These are phyloP conservation scores for Hyperoplus lanceolatus DNA, from an alignment of 2,797 vertebrate genomes.

Conservation along the genomic window DNA sequence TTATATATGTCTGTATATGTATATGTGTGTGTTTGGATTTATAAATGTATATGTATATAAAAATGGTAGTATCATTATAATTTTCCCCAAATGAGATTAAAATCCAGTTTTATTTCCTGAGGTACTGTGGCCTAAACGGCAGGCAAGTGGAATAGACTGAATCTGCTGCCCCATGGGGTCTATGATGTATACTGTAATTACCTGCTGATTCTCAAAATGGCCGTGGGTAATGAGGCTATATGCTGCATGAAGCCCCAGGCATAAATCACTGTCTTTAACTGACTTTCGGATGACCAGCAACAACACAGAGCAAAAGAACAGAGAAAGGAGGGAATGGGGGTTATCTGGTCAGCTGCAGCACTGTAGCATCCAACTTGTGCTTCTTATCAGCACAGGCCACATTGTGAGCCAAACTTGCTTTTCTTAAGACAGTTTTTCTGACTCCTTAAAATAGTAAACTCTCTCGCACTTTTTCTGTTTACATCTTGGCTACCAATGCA, in stretches of 20 bases:
- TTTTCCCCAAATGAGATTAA: slow-evolving; percentile 49
- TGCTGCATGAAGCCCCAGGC: slow-evolving; percentile 78
- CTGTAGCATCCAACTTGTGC: slow-evolving; percentile 54
- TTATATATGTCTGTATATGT: too few relatives aligned
- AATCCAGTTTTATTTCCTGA: slow-evolving; percentile 67
- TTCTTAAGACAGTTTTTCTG: slow-evolving; percentile 51
- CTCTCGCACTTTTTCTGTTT: slow-evolving; percentile 51
- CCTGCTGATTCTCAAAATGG: slow-evolving; percentile 90
- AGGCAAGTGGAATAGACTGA: slow-evolving; percentile 76
- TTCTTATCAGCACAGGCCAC: slow-evolving; percentile 74
- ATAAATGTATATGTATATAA: too few relatives aligned
- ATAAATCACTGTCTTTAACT: slow-evolving; percentile 88
- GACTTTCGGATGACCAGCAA: slow-evolving; percentile 83
- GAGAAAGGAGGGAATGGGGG: slow-evolving; percentile 64
- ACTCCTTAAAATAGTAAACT: slow-evolving; percentile 59
- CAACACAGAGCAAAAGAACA: slow-evolving; percentile 69
- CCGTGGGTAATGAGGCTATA: slow-evolving; percentile 88
- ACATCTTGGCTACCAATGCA: slow-evolving; percentile 32
- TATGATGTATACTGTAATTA: slow-evolving; percentile 90
- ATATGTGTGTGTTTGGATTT: too few relatives aligned
- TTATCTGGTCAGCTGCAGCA: slow-evolving; percentile 63
- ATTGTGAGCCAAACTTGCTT: slow-evolving; percentile 68
- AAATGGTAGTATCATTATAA: too few relatives aligned
- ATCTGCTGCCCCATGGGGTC: slow-evolving; percentile 77
- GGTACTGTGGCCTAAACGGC: slow-evolving; percentile 73